A percentile compares a stretch with the other conserved stretches of the same genome.
Evolutionary conservation across 2,888 invertebrate species (phyloP).

Genomic region (Panzeria rudis): DNA sequence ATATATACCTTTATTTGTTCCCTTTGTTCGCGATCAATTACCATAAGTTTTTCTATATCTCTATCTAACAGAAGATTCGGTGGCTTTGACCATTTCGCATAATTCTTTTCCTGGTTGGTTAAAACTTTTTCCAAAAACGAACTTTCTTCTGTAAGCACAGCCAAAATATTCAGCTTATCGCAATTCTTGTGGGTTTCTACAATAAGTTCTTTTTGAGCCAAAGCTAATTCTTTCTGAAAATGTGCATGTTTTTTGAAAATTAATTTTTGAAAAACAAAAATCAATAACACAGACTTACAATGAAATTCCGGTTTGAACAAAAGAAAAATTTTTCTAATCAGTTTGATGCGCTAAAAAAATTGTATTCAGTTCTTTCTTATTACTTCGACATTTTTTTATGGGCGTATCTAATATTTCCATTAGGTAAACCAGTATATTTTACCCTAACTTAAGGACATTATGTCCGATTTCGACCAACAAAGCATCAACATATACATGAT

Average conservation of each 20-base stretch:
- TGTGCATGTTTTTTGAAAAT: slow-evolving; percentile 18
- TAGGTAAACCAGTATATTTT: no score
- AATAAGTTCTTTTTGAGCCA: slow-evolving; percentile 82
- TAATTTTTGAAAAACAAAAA: no score
- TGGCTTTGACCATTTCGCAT: slow-evolving; percentile 77
- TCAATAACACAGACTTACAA: no score
- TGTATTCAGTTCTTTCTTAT: no score
- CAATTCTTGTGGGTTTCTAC: slow-evolving; percentile 85
- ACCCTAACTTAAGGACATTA: no score
- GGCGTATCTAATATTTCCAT: no score
- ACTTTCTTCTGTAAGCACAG: slow-evolving; percentile 85
- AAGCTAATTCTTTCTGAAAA: slow-evolving; percentile 74
- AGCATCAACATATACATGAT: no score
- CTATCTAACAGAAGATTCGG: slow-evolving; percentile 75
- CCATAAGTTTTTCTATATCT: slow-evolving; percentile 80
- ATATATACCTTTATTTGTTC: slow-evolving; percentile 85
- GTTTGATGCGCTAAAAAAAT: no score
- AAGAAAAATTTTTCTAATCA: no score
- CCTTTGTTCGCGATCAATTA: slow-evolving; percentile 83
- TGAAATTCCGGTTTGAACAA: no score
- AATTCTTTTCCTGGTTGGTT: slow-evolving; percentile 81
- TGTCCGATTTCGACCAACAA: no score
- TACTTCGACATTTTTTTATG: no score
- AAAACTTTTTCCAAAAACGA: slow-evolving; percentile 84
- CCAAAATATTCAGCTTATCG: slow-evolving; percentile 85